A percentile compares a stretch with the other conserved stretches of the same genome.
Conservation (phyloP, 2,797 vertebrate genomes). For the Cercopithecus neglectus region DNA sequence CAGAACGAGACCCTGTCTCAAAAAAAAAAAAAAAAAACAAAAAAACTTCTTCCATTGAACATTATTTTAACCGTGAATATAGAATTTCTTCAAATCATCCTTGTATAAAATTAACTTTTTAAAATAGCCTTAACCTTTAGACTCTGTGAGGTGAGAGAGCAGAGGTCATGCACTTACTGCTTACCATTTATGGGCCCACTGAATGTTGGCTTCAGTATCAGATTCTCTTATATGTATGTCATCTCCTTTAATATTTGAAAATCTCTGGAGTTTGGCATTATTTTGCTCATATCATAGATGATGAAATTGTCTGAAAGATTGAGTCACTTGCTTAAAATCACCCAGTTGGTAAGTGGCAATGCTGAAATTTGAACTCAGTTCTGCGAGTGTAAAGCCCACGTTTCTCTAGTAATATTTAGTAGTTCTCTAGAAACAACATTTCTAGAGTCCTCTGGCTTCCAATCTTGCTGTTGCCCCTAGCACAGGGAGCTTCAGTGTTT, state of each 20-base stretch:
- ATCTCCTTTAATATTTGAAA: neutral
- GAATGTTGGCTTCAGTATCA: neutral
- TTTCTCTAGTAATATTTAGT: neutral
- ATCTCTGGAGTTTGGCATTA: neutral
- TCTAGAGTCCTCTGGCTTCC: neutral
- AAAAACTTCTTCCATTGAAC: neutral
- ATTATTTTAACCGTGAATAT: neutral
- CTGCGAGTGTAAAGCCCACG: accelerated
- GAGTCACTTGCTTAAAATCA: neutral
- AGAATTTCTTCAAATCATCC: neutral
- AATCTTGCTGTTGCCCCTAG: accelerated
- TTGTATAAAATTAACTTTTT: neutral
- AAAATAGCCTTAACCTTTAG: neutral
- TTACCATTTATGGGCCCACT: too few species aligned
- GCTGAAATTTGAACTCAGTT: neutral
- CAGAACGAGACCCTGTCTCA: too few species aligned
- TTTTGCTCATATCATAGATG: neutral
- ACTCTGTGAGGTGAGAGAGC: neutral
- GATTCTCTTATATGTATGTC: accelerated
- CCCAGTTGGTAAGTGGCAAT: neutral
- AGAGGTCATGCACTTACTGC: accelerated
- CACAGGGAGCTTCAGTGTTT: accelerated
- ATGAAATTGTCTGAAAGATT: neutral
- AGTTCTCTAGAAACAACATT: too few species aligned
- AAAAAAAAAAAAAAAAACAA: too few species aligned